These are phyloP conservation scores for Heptranchias perlo DNA, from an alignment of 2,113 vertebrate species.

Conservation along the genomic window DNA sequence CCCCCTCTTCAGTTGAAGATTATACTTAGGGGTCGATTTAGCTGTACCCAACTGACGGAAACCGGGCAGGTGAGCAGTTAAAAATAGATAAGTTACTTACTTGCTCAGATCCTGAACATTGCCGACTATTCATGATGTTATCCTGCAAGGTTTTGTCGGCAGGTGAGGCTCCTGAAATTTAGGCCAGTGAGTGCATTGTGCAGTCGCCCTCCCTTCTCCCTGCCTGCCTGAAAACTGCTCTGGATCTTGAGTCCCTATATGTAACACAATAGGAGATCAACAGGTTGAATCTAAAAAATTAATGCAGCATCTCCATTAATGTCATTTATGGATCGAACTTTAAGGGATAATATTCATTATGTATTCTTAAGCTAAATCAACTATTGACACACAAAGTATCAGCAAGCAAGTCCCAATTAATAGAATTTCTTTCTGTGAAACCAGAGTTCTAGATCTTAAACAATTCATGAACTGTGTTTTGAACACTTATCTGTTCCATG, in stretches of 20 bases:
- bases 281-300: neutral
- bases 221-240: neutral
- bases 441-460: neutral
- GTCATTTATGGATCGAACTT: neutral
- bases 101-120: too few relatives aligned
- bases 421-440: neutral
- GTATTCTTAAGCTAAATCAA: neutral
- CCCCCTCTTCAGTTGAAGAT: too few relatives aligned
- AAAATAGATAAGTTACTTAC: too few relatives aligned
- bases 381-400: neutral
- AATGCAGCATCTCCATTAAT: neutral
- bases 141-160: neutral
- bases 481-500: neutral
- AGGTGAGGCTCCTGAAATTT: neutral
- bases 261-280: neutral
- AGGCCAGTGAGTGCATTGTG: neutral
- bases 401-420: neutral
- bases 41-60: too few relatives aligned
- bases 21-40: too few relatives aligned
- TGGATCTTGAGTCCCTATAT: neutral
- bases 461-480: slow-evolving; percentile 17
- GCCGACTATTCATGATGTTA: too few relatives aligned
- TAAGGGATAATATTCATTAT: too few relatives aligned
- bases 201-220: neutral
- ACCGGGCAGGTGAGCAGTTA: too few relatives aligned